Evolutionary conservation across 2,797 vertebrate species (phyloP).

Genomic region (Sciaenops ocellatus): DNA sequence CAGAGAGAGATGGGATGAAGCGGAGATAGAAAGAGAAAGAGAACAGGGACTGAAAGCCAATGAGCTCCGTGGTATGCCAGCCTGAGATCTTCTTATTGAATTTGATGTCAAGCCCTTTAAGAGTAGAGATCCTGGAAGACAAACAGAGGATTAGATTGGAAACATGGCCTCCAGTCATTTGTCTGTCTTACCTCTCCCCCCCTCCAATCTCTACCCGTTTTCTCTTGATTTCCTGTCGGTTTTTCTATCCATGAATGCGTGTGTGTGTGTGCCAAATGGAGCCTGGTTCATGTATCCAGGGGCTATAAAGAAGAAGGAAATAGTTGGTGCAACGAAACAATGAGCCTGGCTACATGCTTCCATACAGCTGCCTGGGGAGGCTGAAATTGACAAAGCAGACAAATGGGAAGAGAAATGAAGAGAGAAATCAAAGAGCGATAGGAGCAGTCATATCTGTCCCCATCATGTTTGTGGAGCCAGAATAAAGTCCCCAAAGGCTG

Average conservation of each 20-base stretch:
- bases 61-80: constrained; percentile 65
- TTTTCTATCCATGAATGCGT: constrained; percentile 29
- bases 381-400: constrained; percentile 70
- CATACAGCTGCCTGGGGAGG: constrained; percentile 54
- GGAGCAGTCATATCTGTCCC: constrained; percentile 55
- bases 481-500: constrained; percentile 47
- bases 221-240: constrained; percentile 48
- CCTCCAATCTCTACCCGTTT: constrained; percentile 33
- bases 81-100: constrained; percentile 78
- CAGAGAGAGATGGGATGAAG: constrained; percentile 55
- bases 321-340: constrained; percentile 72
- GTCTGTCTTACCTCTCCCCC: constrained; percentile 61
- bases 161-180: constrained; percentile 74
- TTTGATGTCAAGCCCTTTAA: constrained; percentile 81
- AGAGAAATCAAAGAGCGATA: constrained; percentile 61
- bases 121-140: constrained; percentile 77
- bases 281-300: constrained; percentile 58
- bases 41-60: constrained; percentile 68
- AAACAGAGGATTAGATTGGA: constrained; percentile 83
- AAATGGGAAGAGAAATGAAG: constrained; percentile 66
- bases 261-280: constrained; percentile 45
- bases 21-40: constrained; percentile 42
- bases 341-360: constrained; percentile 57
- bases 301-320: constrained; percentile 68
- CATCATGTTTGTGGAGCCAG: constrained; percentile 60